Base-by-base conservation (phyloP, 1,140 invertebrate genomes). In the Whitmania pigra region DNA sequence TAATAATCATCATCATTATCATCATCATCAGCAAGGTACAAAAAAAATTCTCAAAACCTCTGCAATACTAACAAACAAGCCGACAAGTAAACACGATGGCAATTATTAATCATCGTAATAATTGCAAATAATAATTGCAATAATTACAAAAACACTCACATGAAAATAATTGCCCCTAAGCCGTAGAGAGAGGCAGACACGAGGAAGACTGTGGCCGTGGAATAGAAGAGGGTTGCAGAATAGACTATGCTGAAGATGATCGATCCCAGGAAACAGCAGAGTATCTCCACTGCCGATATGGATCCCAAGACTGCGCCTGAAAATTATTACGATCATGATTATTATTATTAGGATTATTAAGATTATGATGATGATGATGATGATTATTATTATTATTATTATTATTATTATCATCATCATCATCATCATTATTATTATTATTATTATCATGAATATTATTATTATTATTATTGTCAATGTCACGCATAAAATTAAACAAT, bases 241-340 rank as follows among this genome's bases (percentile, higher is more conserved):
- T 73, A 73, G n/a, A 73, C 54, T 7, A 67, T 27, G 68, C 69
- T 73, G 72, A 73, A 73, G 18, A 70, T 20, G 20, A 63, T 43
- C 15, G 22, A 29, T 36, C 67, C 72, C 17, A 73, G 17, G 49
- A 73, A n/a, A 54, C 25, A 53, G 36, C 72, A 73, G 17, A 73
- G 31, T 13, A 73, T 53, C 68, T 73, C 72, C 11, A 36, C 68
- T 36, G 53, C 66, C 22, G 67, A 67, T 17, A 73, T 60, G 15
- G 27, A 68, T 6, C 72, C 68, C 31, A 55, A 60, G 31, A 73
- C 36, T 29, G 72, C 67, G 7, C 72, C 72, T 73, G 40, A 27
- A 63, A 63, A 22, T 22, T 6, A n/a, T n/a, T n/a, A n/a, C n/a
- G n/a, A n/a, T n/a, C n/a, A n/a, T n/a, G n/a, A n/a, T n/a, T n/a